Base-by-base conservation (phyloP, 2,797 vertebrate species). In the Philypnodon macrostomus region DNA sequence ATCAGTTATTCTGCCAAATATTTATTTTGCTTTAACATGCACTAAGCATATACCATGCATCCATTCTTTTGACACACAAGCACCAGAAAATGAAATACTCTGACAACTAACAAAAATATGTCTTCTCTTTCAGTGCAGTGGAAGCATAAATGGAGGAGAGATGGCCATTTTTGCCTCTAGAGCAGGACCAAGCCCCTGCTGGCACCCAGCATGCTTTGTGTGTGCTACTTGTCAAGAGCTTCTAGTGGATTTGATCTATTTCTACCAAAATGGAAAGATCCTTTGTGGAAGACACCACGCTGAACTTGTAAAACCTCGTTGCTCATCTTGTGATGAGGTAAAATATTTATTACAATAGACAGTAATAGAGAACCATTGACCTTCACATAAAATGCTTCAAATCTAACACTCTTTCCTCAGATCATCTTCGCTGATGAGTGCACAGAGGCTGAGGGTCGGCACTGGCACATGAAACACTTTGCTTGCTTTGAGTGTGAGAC, bases 381-480 rank as follows among this genome's bases (percentile, higher is more conserved):
- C 7, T 8, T 23, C 1, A 17, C 38, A 3, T 6, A 10, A 1
- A 1, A 1, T 26, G 19, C n/a, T 41, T 1, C 7, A 35, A 1
- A 7, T 1, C 58, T 16, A 4, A 1, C 2, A 7, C 11, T 37
- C 12, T 50, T 55, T 40, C 5, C 7, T 15, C 65, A 98, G 96
- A 96, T 98, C 26, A 98, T 98, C 68, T 95, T 98, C 79, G 90
- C 94, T 1, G 95, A 98, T 13, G 95, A 98, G 77, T 98, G 95
- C 72, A 98, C 96, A 2, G 95, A 98, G 76, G 96, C 96, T 0
- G 96, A 98, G 67, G 95, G 95, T 16, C 92, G 92, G 35, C 95
- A 98, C 58, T 98, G 96, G 96, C 96, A 98, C 83, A 98, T 98
- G 95, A 95, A 95, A 46, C 95, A 98, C 79, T 98, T 98, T 71